Percentiles rank a stretch among this genome's conserved stretches.
Evolutionary conservation across 2,113 vertebrate species (phyloP).

Genomic region (Prunella himalayana): DNA sequence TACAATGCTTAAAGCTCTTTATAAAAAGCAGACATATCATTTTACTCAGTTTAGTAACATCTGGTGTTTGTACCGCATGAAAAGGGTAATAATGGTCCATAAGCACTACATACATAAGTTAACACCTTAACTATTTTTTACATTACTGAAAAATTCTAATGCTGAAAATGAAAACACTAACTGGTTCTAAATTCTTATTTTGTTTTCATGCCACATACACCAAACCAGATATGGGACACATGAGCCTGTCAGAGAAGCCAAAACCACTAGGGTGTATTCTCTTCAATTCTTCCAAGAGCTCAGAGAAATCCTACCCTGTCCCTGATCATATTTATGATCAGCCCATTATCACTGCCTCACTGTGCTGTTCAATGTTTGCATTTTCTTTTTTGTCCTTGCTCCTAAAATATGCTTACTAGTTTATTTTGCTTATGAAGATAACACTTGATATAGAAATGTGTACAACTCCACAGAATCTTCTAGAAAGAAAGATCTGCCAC

Average conservation of each 20-base stretch:
- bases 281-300: neutral
- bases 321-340: neutral
- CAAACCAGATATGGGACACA: rapidly evolving
- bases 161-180: neutral
- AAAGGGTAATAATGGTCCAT: neutral
- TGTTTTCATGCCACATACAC: neutral
- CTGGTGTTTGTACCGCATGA: neutral
- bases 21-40: neutral
- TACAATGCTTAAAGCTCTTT: neutral
- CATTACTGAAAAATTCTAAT: neutral
- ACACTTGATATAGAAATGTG: neutral
- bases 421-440: neutral
- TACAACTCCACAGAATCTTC: neutral
- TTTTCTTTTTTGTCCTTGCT: neutral
- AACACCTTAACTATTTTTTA: neutral
- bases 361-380: neutral
- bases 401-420: neutral
- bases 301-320: neutral
- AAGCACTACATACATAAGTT: neutral
- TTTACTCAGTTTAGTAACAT: neutral
- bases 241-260: neutral
- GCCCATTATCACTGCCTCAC: neutral
- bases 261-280: neutral
- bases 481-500: neutral
- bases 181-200: neutral